Conservation (phyloP, 2,113 vertebrate species). For the Misgurnus anguillicaudatus region DNA sequence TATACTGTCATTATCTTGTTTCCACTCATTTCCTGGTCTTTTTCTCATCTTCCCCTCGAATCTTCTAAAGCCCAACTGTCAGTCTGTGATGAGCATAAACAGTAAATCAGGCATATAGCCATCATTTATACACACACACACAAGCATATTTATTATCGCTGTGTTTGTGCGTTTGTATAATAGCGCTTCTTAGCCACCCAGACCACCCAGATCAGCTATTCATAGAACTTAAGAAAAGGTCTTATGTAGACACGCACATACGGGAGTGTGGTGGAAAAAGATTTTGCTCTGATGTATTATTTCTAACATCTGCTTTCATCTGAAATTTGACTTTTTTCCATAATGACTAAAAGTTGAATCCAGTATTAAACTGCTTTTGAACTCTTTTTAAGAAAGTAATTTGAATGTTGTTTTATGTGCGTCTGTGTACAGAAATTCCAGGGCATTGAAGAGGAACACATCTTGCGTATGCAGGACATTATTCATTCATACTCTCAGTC, state of each 20-base stretch:
- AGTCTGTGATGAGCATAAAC: slow-evolving; percentile 46
- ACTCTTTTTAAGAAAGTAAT: not conserved
- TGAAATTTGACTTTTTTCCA: not conserved
- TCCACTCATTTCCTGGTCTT: slow-evolving; percentile 46
- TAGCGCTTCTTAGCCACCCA: not conserved
- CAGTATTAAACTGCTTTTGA: not conserved
- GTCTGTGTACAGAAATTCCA: slow-evolving; percentile 88
- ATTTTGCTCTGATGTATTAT: slow-evolving; percentile 21
- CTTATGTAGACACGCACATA: slow-evolving; percentile 10
- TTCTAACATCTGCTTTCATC: slow-evolving; percentile 25
- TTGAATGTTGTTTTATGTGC: slow-evolving; percentile 32
- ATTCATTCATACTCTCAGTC: slow-evolving; percentile 88
- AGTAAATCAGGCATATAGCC: slow-evolving; percentile 41
- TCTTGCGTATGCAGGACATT: slow-evolving; percentile 94
- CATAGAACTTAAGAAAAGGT: slow-evolving; percentile 22
- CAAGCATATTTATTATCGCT: slow-evolving; percentile 32
- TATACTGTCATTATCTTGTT: slow-evolving; percentile 58
- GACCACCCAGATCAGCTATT: slow-evolving; percentile 63
- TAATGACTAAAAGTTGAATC: not conserved
- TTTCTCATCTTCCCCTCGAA: slow-evolving; percentile 39
- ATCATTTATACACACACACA: slow-evolving; percentile 22
- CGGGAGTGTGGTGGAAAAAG: slow-evolving; percentile 44
- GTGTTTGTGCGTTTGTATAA: slow-evolving; percentile 28
- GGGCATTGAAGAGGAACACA: slow-evolving; percentile 93
- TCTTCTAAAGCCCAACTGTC: slow-evolving; percentile 49